A percentile compares a stretch with the other conserved stretches of the same genome.
These are phyloP conservation scores for Enchytraeus crypticus DNA, from an alignment of 2,888 invertebrate genomes.

Conservation along the genomic window DNA sequence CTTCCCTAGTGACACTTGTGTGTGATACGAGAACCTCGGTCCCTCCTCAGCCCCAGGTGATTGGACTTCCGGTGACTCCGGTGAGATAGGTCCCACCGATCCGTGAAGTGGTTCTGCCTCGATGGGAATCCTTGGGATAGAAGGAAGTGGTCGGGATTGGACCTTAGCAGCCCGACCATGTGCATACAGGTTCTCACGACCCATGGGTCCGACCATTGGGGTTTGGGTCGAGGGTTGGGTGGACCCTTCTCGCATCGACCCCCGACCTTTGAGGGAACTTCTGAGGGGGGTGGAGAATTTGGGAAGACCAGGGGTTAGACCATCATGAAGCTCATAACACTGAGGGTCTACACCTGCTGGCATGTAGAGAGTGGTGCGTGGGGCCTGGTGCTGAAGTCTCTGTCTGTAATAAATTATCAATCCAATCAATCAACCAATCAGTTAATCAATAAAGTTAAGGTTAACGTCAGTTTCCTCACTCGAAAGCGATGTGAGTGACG, in stretches of 20 bases:
- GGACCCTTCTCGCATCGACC: not conserved
- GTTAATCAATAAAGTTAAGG: too few relatives aligned
- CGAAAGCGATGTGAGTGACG: too few relatives aligned
- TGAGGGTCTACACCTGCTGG: not conserved
- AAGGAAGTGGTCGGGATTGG: conserved; percentile 24
- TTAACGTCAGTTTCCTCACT: too few relatives aligned
- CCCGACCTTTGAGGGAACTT: not conserved
- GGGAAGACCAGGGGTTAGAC: not conserved
- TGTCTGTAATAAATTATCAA: not conserved
- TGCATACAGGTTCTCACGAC: conserved; percentile 19
- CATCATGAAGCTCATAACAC: conserved; percentile 6
- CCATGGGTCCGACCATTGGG: not conserved
- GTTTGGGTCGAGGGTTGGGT: not conserved
- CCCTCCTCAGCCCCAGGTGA: not conserved
- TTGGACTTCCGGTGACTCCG: not conserved
- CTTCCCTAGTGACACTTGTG: not conserved
- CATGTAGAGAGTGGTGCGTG: not conserved
- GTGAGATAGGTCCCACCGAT: not conserved
- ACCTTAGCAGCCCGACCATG: conserved; percentile 21
- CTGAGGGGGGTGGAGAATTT: not conserved
- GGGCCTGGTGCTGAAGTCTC: not conserved
- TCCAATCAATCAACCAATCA: too few relatives aligned
- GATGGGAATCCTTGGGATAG: conserved; percentile 12
- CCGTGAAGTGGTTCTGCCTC: not conserved
- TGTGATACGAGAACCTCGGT: not conserved